Base-by-base conservation (phyloP, 2,888 invertebrate genomes). In the Andrena trimmerana region DNA sequence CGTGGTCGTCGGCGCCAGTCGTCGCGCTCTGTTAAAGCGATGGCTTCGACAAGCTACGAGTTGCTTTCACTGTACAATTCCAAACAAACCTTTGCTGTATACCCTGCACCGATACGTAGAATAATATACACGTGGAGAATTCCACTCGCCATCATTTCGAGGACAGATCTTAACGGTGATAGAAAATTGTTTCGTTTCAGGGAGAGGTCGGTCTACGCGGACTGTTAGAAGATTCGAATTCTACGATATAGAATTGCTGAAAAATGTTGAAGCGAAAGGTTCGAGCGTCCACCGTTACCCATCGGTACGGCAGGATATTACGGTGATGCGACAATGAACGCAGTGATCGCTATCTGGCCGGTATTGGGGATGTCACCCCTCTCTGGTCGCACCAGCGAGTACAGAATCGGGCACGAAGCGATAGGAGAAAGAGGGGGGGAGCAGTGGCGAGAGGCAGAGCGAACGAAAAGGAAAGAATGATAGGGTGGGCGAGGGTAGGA, bases 281-380 rank as follows among this genome's bases (percentile, higher is more conserved):
- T 52, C 20, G 52, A n/a, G 8, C 6, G 52, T 8, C 52, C 24
- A 57, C 10, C 57, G 24, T 27, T 24, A 13, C 10, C 24, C 81
- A 59, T 81, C 57, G 69, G 33, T 29, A 76, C 72, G 78, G 75
- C 89, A 84, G 88, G 87, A 91, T 88, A 92, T 91, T 90, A 90
- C 86, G 88, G 85, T 86, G 90, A 91, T 90, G 90, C 90, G 91
- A 92, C 91, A 90, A 91, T 92, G 92, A 92, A 92, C 90, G 89
- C 87, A 86, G 89, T 85, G 91, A 92, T 92, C 91, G 87, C 89
- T 91, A 91, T 92, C 91, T 90, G 86, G 81, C 78, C 84, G 86
- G 86, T 67, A 74, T 72, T 68, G 65, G 81, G 83, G 87, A 66
- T 77, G 85, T 81, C 85, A 67, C 78, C 84, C 83, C 66, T 69